Percentiles rank a stretch among this genome's conserved stretches.
Conservation (phyloP, 2,113 vertebrate genomes). For the Pristiophorus japonicus region DNA sequence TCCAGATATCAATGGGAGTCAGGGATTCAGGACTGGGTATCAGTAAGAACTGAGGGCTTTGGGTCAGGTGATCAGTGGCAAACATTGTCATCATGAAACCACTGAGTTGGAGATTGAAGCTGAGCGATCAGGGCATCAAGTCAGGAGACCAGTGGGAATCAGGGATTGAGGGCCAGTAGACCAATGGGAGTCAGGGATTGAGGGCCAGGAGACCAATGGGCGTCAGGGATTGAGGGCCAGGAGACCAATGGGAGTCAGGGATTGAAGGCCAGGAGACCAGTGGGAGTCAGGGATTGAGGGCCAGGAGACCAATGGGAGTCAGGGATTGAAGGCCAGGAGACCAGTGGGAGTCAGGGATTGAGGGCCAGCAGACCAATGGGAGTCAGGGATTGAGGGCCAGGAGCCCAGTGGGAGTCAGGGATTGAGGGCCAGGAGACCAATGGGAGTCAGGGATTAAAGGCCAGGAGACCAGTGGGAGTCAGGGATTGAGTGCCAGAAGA, state of each 20-base stretch:
- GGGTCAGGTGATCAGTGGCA: neutral
- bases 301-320: neutral
- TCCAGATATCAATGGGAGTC: neutral
- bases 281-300: neutral
- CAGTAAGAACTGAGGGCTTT: too few species aligned
- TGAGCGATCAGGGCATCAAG: neutral
- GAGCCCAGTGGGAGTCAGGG: neutral
- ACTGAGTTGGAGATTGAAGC: neutral
- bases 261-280: neutral
- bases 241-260: neutral
- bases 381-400: neutral
- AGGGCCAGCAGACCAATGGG: neutral
- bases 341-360: neutral
- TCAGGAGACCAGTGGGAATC: neutral
- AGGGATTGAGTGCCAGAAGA: neutral
- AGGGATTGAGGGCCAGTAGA: neutral
- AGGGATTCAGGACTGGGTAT: too few species aligned
- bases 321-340: neutral
- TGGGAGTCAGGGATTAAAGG: too few species aligned
- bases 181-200: neutral
- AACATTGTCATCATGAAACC: neutral
- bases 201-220: neutral
- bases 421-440: too few species aligned
- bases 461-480: too few species aligned
- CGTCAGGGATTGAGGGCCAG: too few species aligned